Evolutionary conservation across 2,888 invertebrate species (phyloP).

Genomic region (Leptinotarsa tumamoca): DNA sequence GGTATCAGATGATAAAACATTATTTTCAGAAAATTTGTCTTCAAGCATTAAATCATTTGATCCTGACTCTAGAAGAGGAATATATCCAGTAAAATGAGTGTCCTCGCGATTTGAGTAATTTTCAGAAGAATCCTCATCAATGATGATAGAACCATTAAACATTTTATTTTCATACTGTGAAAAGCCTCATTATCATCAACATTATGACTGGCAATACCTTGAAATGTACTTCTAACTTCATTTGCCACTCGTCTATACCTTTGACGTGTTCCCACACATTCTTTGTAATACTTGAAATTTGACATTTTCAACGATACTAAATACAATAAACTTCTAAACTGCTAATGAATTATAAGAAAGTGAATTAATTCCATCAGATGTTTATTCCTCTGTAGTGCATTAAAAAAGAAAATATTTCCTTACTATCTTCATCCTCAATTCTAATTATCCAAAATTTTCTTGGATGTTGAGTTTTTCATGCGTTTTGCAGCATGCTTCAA

Average conservation of each 20-base stretch:
- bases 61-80: neutral
- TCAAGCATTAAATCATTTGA: conserved; percentile 1
- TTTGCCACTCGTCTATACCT: conserved; percentile 20
- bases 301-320: conserved; percentile 6
- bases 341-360: neutral
- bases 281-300: conserved; percentile 24
- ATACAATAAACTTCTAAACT: neutral
- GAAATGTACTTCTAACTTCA: conserved; percentile 18
- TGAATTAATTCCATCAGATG: conserved; percentile 6
- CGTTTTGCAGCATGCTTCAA: conserved; percentile 24
- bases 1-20: conserved; percentile 10
- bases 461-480: conserved; percentile 17
- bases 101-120: neutral
- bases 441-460: conserved; percentile 4
- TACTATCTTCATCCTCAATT: neutral
- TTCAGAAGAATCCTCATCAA: conserved; percentile 12
- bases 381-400: neutral
- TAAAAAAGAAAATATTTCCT: neutral
- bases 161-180: conserved; percentile 5
- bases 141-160: neutral
- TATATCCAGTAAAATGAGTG: neutral
- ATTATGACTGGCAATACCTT: conserved; percentile 12
- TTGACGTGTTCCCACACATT: conserved; percentile 22
- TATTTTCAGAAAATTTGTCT: conserved; percentile 6
- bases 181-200: no score